Evolutionary conservation across 2,888 invertebrate species (phyloP).

Genomic region (Antheraea yamamai): DNA sequence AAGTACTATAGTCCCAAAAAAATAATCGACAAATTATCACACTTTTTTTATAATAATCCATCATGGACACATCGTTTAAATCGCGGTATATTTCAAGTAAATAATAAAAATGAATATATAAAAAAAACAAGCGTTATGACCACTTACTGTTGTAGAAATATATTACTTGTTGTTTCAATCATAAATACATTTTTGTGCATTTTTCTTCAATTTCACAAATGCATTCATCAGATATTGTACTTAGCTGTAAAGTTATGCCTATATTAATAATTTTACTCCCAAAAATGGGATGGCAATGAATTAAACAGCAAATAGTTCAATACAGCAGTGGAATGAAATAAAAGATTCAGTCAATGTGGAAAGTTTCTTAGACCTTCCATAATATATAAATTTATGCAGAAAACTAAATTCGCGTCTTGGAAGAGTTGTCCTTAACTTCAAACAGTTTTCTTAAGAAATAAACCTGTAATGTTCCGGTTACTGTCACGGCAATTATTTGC

Average conservation of each 20-base stretch:
- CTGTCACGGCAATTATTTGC: slow-evolving; percentile 91
- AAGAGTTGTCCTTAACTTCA: slow-evolving; percentile 86
- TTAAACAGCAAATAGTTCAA: neutral
- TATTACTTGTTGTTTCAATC: neutral
- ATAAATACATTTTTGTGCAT: neutral
- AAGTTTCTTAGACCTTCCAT: slow-evolving; percentile 5
- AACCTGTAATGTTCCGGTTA: slow-evolving; percentile 90
- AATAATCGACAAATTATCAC: neutral
- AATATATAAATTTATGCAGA: neutral
- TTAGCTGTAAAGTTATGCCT: neutral
- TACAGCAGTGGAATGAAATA: neutral
- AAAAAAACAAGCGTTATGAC: neutral
- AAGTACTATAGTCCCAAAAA: neutral
- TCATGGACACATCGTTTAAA: neutral
- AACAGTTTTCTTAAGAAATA: slow-evolving; percentile 95
- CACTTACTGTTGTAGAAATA: neutral
- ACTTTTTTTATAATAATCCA: neutral
- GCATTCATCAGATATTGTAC: neutral
- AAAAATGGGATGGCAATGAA: neutral
- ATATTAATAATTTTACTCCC: neutral
- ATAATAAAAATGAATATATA: neutral
- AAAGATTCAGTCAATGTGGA: slow-evolving; percentile 37
- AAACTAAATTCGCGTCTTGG: slow-evolving; percentile 80
- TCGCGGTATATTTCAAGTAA: neutral
- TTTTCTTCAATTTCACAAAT: neutral